Base-by-base conservation (phyloP, 2,113 vertebrate genomes). In the Fregata magnificens region DNA sequence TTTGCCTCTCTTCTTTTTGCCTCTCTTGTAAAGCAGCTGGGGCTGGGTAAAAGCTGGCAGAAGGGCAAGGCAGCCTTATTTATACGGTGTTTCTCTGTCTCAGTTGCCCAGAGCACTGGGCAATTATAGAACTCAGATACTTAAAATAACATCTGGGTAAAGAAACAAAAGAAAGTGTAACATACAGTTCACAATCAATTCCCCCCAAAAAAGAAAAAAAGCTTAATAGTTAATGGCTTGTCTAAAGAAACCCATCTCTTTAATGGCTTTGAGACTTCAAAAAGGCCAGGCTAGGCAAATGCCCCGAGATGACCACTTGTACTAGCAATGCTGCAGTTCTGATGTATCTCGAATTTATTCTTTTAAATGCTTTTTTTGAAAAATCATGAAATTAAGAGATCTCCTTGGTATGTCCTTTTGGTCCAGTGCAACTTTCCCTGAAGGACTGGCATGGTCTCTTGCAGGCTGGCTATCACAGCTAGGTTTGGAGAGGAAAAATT, bases 131-230 rank as follows among this genome's bases (percentile, higher is more conserved):
- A 90, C 34, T 90, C 42, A 44, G 94, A 40, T 53, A 86, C 38
- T 92, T 94, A 85, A 95, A 96, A 96, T 88, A 82, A 91, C 86
- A 88, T 72, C 82, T 79, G 36, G 82, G 58, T 45, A 74, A 94
- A 79, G 53, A 79, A 88, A 69, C 24, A 85, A 71, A 96, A 87
- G 66, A 22, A 92, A 94, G 83, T 32, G 65, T 80, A 95, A 87
- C 47, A 82, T 90, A 24, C 15, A 53, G 77, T 73, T 93, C 47
- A 59, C 73, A 96, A 86, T 70, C 65, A 44, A n/a, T 74, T 70
- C 22, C 47, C 9, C 10, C 7, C 8, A 13, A 45, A 73, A 95
- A 86, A 82, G 11, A 19, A 38, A 13, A 63, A 50, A 90, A 73
- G 19, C 70, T 90, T 58, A 71, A 62, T 44, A 55, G 16, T 63